A percentile compares a stretch with the other conserved stretches of the same genome.
phyloP scores from a whole-genome alignment of 1,140 invertebrate genomes.

The Asbolus verrucosus region DNA sequence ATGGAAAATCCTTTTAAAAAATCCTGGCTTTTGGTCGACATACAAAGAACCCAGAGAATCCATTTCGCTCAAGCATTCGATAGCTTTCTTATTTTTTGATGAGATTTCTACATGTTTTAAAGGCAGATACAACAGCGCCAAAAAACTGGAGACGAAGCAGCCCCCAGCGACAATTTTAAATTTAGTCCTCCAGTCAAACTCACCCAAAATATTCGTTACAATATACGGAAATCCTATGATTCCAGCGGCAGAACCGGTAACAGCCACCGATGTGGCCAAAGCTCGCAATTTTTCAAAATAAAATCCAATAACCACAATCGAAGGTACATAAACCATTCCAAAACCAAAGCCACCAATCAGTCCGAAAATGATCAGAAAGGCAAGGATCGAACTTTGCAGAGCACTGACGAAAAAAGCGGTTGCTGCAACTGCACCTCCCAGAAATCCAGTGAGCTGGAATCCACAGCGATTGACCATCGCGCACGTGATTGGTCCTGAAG shows the following conservation, averaged over 20 bases:
- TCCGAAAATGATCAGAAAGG: constrained; percentile 74
- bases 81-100: constrained; percentile 29
- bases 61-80: constrained; percentile 30
- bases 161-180: constrained; percentile 67
- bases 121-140: constrained; percentile 53
- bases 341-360: constrained; percentile 83
- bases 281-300: constrained; percentile 86
- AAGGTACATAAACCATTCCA: constrained; percentile 89
- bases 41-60: constrained; percentile 44
- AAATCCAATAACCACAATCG: constrained; percentile 81
- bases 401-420: constrained; percentile 70
- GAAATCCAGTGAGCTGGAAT: constrained; percentile 77
- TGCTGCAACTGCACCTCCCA: constrained; percentile 73
- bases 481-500: constrained; percentile 81
- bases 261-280: constrained; percentile 81
- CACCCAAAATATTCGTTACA: constrained; percentile 66
- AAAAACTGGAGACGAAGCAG: constrained; percentile 45
- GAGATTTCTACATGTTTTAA: constrained; percentile 49
- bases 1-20: constrained; percentile 30
- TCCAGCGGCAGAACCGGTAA: constrained; percentile 84
- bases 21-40: constrained; percentile 8
- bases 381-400: constrained; percentile 69
- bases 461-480: constrained; percentile 79
- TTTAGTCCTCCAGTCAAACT: constrained; percentile 68
- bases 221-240: constrained; percentile 77